These are phyloP conservation scores for Bryconaethiops microstoma DNA, from an alignment of 2,797 vertebrate genomes.

Conservation along the genomic window DNA sequence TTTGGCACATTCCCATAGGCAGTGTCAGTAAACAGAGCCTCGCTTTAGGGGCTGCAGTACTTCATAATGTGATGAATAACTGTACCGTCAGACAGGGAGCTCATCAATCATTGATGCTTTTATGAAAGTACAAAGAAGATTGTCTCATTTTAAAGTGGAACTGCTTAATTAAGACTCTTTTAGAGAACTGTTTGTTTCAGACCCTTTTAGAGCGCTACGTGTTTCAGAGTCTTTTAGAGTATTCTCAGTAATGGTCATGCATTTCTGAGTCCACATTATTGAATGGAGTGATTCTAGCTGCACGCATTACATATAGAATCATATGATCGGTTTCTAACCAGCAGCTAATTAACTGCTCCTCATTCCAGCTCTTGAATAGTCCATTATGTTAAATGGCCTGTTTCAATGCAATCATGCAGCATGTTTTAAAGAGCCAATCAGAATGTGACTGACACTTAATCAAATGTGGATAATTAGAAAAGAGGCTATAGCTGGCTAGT, in stretches of 20 bases:
- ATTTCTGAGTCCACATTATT: background rate
- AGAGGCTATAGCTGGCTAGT: no score
- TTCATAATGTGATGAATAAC: conserved; percentile 47
- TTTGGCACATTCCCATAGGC: conserved; percentile 54
- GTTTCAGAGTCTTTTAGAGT: no score
- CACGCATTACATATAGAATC: conserved; percentile 5
- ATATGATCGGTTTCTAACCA: background rate
- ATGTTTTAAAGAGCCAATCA: no score
- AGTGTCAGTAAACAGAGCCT: conserved; percentile 52
- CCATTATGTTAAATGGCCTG: no score
- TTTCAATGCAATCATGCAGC: no score
- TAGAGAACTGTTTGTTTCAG: background rate
- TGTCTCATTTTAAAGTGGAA: conserved; percentile 24
- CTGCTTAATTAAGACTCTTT: conserved; percentile 54
- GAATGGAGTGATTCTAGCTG: conserved; percentile 8
- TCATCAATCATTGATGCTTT: conserved; percentile 23
- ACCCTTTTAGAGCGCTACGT: no score
- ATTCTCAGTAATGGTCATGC: background rate
- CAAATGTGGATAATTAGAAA: no score
- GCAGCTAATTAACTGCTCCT: no score
- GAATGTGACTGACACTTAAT: no score
- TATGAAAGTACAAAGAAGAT: background rate
- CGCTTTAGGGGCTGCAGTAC: conserved; percentile 39
- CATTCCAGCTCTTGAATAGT: no score
- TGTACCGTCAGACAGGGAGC: conserved; percentile 30